Evolutionary conservation across 2,888 invertebrate genomes (phyloP).

Genomic region (Andrena marginata): DNA sequence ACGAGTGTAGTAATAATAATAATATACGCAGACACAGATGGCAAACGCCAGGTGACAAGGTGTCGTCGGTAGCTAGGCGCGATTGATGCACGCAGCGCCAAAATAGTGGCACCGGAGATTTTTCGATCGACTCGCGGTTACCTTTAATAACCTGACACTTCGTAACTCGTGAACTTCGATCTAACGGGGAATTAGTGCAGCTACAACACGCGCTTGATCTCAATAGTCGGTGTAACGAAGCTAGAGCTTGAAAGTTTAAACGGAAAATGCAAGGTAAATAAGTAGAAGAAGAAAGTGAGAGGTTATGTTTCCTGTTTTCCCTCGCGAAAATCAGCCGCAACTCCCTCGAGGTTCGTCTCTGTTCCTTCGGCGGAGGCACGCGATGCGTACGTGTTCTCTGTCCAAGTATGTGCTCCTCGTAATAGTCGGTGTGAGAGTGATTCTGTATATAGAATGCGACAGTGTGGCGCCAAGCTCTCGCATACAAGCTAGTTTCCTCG

Average conservation of each 20-base stretch:
- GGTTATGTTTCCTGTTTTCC: constrained; percentile 22
- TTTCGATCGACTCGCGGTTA: too few species aligned
- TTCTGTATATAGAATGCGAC: constrained; percentile 80
- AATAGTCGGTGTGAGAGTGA: constrained; percentile 64
- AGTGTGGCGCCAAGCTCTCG: constrained; percentile 78
- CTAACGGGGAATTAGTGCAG: too few species aligned
- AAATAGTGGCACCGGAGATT: too few species aligned
- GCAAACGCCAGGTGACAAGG: constrained; percentile 78
- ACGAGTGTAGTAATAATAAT: too few species aligned
- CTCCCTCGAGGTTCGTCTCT: constrained; percentile 9
- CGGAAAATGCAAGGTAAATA: not conserved
- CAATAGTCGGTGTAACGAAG: too few species aligned
- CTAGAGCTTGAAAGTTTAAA: too few species aligned
- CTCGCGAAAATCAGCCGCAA: constrained; percentile 3
- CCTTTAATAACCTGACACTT: too few species aligned
- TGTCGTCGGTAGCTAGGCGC: constrained; percentile 78
- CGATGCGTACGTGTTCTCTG: constrained; percentile 22
- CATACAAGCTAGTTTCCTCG: constrained; percentile 61
- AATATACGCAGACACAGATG: constrained; percentile 61
- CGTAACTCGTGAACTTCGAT: too few species aligned
- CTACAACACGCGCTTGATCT: too few species aligned
- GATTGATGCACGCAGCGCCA: constrained; percentile 71
- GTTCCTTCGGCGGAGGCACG: constrained; percentile 16
- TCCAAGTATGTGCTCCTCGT: constrained; percentile 31
- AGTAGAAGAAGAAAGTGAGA: not conserved